Base-by-base conservation (phyloP, 37 sponge, comb jelly and placozoan species). In the Spongia lamella region DNA sequence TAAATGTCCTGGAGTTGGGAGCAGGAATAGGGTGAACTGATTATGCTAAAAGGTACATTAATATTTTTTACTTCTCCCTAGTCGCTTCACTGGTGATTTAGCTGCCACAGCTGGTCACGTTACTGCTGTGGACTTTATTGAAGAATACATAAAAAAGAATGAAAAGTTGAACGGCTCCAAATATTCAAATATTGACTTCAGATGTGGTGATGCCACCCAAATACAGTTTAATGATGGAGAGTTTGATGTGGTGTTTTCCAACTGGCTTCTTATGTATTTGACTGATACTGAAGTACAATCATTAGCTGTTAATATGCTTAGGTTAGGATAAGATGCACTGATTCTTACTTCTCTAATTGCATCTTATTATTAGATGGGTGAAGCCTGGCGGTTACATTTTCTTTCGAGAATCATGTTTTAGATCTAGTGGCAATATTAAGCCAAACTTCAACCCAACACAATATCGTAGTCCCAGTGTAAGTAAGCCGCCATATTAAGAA, bases 251-350 rank as follows among this genome's bases (percentile, higher is more conserved):
- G 63, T 86, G 4, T 86, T 86, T n/a, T 80, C 87, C 19, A 73
- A 77, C 39, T 86, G 87, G 87, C 68, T 86, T 14, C 63, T 86
- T 16, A 86, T 86, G 81, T 86, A 86, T 52, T 67, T 86, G 13
- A 68, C 56, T 34, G 87, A 86, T 75, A 63, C 11, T 51, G 87
- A 86, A 31, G 70, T 80, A 19, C 43, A 56, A 17, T 14, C 58
- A 11, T 58, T 79, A 22, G 38, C 62, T 21, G 33, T 27, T 4
- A 79, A 76, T 39, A 66, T 67, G 29, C 58, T 83, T 15, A 53
- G 54, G 84, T 83, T 35, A 57, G 70, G 31, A 27, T 4, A 38
- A 24, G 6, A 21, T 39, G 50, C 17, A 21, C 30, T 34, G 13
- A 13, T 26, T 7, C 9, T 5, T 43, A 13, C 7, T 43, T 43